phyloP scores from a whole-genome alignment of 2,888 invertebrate genomes.

The Cantharis flavilabris region DNA sequence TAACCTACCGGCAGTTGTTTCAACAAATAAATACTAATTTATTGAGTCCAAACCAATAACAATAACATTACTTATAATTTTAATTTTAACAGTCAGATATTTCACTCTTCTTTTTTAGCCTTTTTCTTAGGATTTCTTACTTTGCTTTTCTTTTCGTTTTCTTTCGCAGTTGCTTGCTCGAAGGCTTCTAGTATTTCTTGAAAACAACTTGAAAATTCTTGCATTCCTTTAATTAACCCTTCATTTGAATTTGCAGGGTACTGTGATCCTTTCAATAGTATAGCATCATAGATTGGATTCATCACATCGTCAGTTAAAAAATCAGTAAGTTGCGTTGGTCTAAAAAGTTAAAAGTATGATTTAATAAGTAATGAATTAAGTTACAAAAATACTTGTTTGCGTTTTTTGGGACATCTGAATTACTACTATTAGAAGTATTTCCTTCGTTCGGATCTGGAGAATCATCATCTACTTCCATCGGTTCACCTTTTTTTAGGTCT shows the following conservation, averaged over 20 bases:
- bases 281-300: constrained; percentile 93
- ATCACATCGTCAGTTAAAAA: constrained; percentile 94
- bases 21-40: too few species aligned
- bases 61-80: too few species aligned
- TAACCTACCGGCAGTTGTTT: neutral
- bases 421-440: constrained; percentile 25
- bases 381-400: constrained; percentile 25
- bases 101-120: too few species aligned
- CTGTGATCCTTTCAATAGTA: constrained; percentile 88
- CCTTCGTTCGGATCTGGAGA: constrained; percentile 32
- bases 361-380: too few species aligned
- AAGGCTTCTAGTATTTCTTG: too few species aligned
- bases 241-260: neutral
- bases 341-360: constrained; percentile 45
- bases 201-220: neutral
- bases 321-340: constrained; percentile 73
- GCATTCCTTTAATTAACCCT: neutral
- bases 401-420: constrained; percentile 30
- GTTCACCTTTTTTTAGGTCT: constrained; percentile 45
- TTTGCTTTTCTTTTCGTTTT: too few species aligned
- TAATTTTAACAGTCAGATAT: too few species aligned
- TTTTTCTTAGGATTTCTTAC: too few species aligned
- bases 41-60: neutral
- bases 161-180: too few species aligned
- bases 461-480: constrained; percentile 26